Base-by-base conservation (phyloP, 2,797 vertebrate species). In the Sebastes nivosus region DNA sequence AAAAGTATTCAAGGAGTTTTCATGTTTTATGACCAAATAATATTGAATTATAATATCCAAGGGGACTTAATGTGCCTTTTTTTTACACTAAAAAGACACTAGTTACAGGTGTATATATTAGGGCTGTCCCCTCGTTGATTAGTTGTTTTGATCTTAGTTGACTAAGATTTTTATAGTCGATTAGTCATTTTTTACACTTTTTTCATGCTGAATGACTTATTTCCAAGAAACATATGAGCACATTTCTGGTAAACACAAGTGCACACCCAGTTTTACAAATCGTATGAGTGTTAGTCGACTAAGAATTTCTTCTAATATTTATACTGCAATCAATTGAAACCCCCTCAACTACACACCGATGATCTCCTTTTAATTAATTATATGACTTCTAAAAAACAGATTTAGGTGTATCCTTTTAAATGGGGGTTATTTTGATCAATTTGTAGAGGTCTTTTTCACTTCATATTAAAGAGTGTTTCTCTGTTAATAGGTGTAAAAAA, bases 121-220 rank as follows among this genome's bases (percentile, higher is more conserved):
- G 0, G 13, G 38, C 38, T 42, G 13, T 42, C 5, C 38, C 38
- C 5, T 42, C 13, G 36, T 38, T 2, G 38, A 14, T 42, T 42
- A 14, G 38, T 42, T 14, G 38, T 42, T 38, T 38, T 38, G 36
- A 38, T 38, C 36, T 38, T 14, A 38, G 36, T 38, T 38, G 13
- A 38, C 36, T 38, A 0, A 1, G 13, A 38, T 38, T 14, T 3
- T 14, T 38, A 1, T 38, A 38, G 36, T 38, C 5, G 1, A 14
- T 38, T 1, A 38, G 36, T 38, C 13, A 38, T 38, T 38, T 38
- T 38, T 38, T 38, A 38, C 36, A 38, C 36, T 14, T 38, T 38
- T 38, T 38, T 38, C 36, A 38, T 38, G 36, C 13, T 38, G 36
- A 38, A 14, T 38, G 36, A 14, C 13, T 38, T 38, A 38, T 38